Evolutionary conservation across 2,888 invertebrate species (phyloP).

Genomic region (Drosophila trichaetosa): DNA sequence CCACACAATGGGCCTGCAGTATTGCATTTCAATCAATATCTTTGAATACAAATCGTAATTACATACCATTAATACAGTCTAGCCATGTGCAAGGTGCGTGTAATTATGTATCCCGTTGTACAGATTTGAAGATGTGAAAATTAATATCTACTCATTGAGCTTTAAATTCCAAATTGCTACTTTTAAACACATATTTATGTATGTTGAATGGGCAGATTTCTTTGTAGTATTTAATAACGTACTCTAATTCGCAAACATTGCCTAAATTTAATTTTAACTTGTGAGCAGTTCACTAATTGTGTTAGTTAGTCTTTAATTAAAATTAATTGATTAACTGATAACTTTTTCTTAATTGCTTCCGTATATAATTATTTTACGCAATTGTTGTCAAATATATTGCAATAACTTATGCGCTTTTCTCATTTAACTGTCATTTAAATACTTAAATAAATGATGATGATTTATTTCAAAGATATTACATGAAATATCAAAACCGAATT

Average conservation of each 20-base stretch:
- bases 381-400: neutral
- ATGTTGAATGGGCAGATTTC: neutral
- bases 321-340: neutral
- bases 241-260: neutral
- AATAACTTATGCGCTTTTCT: neutral
- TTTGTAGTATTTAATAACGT: neutral
- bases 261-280: neutral
- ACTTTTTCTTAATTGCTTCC: neutral
- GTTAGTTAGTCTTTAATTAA: neutral
- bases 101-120: conserved; percentile 2
- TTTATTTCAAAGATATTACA: no score
- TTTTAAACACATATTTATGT: neutral
- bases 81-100: conserved; percentile 3
- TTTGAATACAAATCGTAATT: conserved; percentile 32
- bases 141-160: neutral
- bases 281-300: neutral
- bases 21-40: conserved; percentile 64
- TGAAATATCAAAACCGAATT: no score
- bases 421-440: no score
- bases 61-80: conserved; percentile 13
- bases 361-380: neutral
- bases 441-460: no score
- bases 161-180: neutral
- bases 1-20: conserved; percentile 32
- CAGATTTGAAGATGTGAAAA: conserved; percentile 1